Conservation (phyloP, 2,797 vertebrate species). For the Dromococcyx pavoninus region DNA sequence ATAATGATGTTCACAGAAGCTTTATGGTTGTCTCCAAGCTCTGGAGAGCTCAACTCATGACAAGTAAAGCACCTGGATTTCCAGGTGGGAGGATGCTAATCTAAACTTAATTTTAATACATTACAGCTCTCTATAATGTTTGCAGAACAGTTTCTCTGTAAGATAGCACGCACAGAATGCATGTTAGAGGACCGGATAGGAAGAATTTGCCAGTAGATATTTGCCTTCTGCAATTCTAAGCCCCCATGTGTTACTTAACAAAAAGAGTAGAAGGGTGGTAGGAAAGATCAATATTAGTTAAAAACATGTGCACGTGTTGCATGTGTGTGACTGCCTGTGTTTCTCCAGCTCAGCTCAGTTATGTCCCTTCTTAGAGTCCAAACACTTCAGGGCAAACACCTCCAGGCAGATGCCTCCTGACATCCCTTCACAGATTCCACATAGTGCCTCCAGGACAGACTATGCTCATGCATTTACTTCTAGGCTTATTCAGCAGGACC, state of each 20-base stretch:
- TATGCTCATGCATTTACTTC: not conserved
- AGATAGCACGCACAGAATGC: not conserved
- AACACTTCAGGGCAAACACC: not conserved
- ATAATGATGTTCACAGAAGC: slow-evolving; percentile 13
- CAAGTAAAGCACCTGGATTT: slow-evolving; percentile 51
- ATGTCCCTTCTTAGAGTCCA: not conserved
- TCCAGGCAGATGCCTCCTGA: not conserved
- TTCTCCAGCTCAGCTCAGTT: not conserved
- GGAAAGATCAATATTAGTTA: not conserved
- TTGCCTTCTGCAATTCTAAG: not conserved
- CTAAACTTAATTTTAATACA: slow-evolving; percentile 6
- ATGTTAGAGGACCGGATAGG: not conserved
- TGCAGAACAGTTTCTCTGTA: not conserved
- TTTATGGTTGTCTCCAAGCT: slow-evolving; percentile 32
- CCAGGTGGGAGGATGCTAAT: slow-evolving; percentile 33
- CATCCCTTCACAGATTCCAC: not conserved
- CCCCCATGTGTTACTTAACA: not conserved
- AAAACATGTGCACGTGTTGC: not conserved
- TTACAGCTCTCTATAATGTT: not conserved
- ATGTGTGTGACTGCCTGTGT: fast-evolving
- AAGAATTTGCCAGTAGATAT: not conserved
- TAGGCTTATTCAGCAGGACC: not conserved
- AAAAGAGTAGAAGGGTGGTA: not conserved
- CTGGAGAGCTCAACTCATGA: not conserved
- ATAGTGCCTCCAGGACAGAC: not conserved